Conservation (phyloP, 2,888 invertebrate species). For the Chorisops tibialis region DNA sequence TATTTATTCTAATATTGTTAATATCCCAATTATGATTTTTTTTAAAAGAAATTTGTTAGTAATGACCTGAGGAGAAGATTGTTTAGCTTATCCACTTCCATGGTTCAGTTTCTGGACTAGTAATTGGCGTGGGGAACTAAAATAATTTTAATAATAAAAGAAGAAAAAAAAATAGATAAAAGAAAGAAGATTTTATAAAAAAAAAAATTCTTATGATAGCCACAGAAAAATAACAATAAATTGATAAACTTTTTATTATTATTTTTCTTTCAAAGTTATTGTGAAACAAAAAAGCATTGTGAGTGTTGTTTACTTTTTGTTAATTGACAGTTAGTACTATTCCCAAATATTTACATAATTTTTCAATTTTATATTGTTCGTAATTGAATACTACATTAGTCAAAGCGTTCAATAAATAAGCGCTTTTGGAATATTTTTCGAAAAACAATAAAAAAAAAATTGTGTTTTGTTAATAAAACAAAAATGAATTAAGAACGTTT, state of each 20-base stretch:
- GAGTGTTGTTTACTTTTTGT: conserved; percentile 9
- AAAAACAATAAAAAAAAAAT: conserved; percentile 20
- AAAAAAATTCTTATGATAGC: conserved; percentile 10
- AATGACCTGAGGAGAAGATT: conserved; percentile 43
- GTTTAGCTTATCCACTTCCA: conserved; percentile 74
- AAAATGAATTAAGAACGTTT: no score
- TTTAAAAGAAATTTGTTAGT: conserved; percentile 47
- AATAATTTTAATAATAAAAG: conserved; percentile 40
- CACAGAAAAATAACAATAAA: neutral
- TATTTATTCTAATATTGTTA: neutral
- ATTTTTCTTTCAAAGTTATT: conserved; percentile 29
- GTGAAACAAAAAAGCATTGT: conserved; percentile 25
- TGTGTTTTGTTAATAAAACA: neutral
- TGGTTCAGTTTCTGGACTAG: conserved; percentile 83
- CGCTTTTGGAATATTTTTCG: conserved; percentile 1
- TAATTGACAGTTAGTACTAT: neutral
- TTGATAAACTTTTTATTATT: neutral
- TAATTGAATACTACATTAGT: conserved; percentile 14
- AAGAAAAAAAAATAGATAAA: conserved; percentile 28
- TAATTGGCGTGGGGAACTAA: conserved; percentile 84
- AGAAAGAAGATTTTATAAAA: conserved; percentile 27
- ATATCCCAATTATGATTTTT: conserved; percentile 9
- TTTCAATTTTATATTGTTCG: no score
- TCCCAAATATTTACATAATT: conserved; percentile 11
- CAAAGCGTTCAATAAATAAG: conserved; percentile 16